phyloP scores from a whole-genome alignment of 1,140 invertebrate genomes.

The Mactra quadrangularis region DNA sequence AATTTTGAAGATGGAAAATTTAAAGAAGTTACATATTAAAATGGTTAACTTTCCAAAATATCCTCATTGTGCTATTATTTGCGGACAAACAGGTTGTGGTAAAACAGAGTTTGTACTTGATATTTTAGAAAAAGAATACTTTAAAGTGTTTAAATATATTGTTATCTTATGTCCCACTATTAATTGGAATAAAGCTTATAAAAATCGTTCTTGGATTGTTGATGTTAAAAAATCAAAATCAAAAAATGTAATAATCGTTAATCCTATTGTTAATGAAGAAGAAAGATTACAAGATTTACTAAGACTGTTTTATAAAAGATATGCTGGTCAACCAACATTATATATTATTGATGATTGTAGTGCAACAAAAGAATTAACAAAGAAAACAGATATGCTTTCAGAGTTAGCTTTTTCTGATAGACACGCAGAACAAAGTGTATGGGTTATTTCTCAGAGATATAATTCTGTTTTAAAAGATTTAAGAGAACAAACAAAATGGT shows the following conservation, averaged over 20 bases:
- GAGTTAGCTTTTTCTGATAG: conserved; percentile 34
- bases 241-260: not conserved
- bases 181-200: too few species aligned
- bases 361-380: conserved; percentile 55
- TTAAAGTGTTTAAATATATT: too few species aligned
- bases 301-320: conserved; percentile 35
- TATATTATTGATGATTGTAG: conserved; percentile 49
- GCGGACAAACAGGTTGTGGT: not conserved
- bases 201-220: conserved; percentile 11
- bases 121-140: too few species aligned
- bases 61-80: conserved; percentile 3
- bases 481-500: conserved; percentile 29
- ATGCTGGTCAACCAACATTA: conserved; percentile 43
- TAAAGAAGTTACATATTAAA: not conserved
- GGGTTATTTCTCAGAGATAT: too few species aligned
- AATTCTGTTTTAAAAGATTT: too few species aligned
- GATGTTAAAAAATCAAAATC: not conserved
- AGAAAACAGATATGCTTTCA: conserved; percentile 55
- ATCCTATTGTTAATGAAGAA: not conserved
- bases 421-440: conserved; percentile 34
- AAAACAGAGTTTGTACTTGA: not conserved
- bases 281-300: conserved; percentile 44
- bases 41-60: conserved; percentile 2
- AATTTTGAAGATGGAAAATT: conserved; percentile 14
- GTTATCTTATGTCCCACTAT: too few species aligned